phyloP scores from a whole-genome alignment of 2,888 invertebrate species.

The Metallyticus violacea region DNA sequence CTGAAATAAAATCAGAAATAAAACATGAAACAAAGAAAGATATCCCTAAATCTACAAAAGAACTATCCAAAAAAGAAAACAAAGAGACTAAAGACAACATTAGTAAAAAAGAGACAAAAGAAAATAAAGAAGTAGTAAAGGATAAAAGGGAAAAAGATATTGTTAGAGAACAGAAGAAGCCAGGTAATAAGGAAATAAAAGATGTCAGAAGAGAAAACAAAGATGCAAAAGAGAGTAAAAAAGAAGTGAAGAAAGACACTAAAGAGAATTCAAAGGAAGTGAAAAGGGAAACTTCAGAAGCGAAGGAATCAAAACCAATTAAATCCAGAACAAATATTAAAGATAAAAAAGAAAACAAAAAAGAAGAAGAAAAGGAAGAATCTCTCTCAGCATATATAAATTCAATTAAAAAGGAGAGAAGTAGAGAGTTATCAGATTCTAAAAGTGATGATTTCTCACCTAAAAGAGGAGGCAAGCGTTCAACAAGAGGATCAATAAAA shows the following conservation, averaged over 20 bases:
- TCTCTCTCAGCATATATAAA: not conserved
- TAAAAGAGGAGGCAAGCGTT: conserved; percentile 41
- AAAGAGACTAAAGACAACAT: conserved; percentile 19
- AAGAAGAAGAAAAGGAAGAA: conserved; percentile 19
- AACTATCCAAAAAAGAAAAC: conserved; percentile 15
- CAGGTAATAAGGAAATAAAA: conserved; percentile 17
- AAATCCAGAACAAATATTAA: conserved; percentile 18
- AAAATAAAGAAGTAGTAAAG: conserved; percentile 20
- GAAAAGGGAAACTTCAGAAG: conserved; percentile 21
- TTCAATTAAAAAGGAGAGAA: conserved; percentile 21
- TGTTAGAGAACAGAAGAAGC: conserved; percentile 22
- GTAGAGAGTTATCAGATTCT: conserved; percentile 16
- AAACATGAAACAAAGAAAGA: conserved; percentile 20
- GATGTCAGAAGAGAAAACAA: conserved; percentile 18
- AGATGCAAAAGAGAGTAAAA: conserved; percentile 12
- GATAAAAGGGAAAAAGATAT: conserved; percentile 29
- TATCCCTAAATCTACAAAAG: not conserved
- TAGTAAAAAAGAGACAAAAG: conserved; percentile 22
- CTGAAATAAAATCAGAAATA: not conserved
- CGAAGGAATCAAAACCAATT: conserved; percentile 4
- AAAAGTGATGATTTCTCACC: conserved; percentile 21
- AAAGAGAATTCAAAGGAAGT: conserved; percentile 20
- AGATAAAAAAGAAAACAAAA: conserved; percentile 25
- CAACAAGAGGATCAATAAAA: conserved; percentile 49
- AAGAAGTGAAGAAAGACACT: conserved; percentile 9